Evolutionary conservation across 2,113 vertebrate genomes (phyloP), one percentile per base, ranked within the genome.

Genomic region (Macrotis lagotis): DNA sequence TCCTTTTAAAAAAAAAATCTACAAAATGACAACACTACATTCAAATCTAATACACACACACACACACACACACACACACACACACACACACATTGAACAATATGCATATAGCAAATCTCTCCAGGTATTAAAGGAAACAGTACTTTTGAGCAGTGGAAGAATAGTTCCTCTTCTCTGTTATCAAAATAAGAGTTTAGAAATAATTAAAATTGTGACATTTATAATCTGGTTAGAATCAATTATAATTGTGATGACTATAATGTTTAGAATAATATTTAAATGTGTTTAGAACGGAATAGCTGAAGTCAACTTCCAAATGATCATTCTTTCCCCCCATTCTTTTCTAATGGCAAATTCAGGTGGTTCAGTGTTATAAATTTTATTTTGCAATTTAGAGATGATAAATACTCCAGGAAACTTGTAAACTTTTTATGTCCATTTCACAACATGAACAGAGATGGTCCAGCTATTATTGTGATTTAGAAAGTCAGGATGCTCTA

Each of bases 181-280:
- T 98, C 98, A 98, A 98, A 99, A 98, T 90, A 98, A 98, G 96
- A 97, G 98, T 97, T 98, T 98, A 97, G 97, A 97, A 98, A 99
- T 98, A 99, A 98, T 99, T 98, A 99, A 98, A 98, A 98, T 88
- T 98, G 98, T 97, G 97, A 97, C 97, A 96, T 95, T 55, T 55
- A 55, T 10, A 55, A 97, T 97, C 98, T 98, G 98, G 98, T 51
- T 51, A 51, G 51, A 51, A 19, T 22, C 51, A 51, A 51, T 51
- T 51, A 14, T 51, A 51, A 51, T 51, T 51, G 16, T 51, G 51
- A 19, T 19, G 22, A 52, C 25, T 52, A 52, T 52, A 52, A 53
- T 26, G 25, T 53, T 7, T 53, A n/a, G n/a, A n/a, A n/a, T n/a
- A n/a, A n/a, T n/a, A n/a, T n/a, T n/a, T n/a, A n/a, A n/a, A n/a